Base-by-base conservation (phyloP, 2,797 vertebrate genomes). In the Syngnathus rostellatus region DNA sequence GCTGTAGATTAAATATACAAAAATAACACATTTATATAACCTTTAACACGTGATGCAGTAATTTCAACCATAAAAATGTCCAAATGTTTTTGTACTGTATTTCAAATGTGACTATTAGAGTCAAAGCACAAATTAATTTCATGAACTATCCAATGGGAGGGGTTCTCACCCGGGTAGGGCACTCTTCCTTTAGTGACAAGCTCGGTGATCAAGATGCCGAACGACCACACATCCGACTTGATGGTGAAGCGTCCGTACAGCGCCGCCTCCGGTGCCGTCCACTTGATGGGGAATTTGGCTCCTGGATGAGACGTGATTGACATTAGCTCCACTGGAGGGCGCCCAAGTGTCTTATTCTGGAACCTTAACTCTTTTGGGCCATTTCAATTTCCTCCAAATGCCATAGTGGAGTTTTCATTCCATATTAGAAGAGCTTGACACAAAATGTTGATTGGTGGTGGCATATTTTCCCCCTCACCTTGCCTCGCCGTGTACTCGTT, bases 401-500 rank as follows among this genome's bases (percentile, higher is more conserved):
- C 7, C 2, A 19, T 19, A 51, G 19, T 51, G n/a, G 50, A 21
- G 8, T n/a, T 17, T n/a, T n/a, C 50, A 51, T 51, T 21, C 31
- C n/a, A 21, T 10, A 8, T 51, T n/a, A 31, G 31, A 31, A 31
- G 31, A 31, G 31, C 31, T 31, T 31, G 31, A 31, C 43, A 51
- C 12, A 10, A 19, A 8, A 17, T 19, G 17, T 59, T 59, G 5
- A n/a, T 53, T 53, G 21, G 21, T 53, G 5, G 38, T 10, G 31
- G 54, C 19, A n/a, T n/a, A 57, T 19, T 59, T 39, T 25, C n/a
- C 7, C 25, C 31, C 86, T 83, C 81, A 95, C 96, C 95, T 93
- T 98, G 96, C 81, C 96, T 94, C 46, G 96, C 96, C 0, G 95
- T 98, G 78, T 98, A 98, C 80, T 98, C 95, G 76, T 98, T 97